Percentiles rank a stretch among this genome's conserved stretches.
Conservation (phyloP, 1,140 invertebrate genomes). For the Penaeus chinensis region DNA sequence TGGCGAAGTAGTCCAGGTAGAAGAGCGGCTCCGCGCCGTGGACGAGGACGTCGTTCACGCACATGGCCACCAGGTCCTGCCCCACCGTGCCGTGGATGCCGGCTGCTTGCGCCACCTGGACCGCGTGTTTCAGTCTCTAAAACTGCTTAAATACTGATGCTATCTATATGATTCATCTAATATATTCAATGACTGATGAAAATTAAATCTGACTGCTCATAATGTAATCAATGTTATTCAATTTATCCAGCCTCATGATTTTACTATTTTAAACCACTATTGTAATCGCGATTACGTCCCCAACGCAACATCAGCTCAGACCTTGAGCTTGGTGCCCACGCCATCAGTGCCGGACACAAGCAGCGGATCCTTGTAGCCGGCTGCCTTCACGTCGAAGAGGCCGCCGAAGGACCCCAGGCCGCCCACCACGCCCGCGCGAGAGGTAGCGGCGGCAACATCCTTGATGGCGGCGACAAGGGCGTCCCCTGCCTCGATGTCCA, state of each 20-base stretch:
- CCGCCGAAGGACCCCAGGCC: conserved; percentile 93
- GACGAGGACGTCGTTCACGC: conserved; percentile 95
- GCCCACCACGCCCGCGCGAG: conserved; percentile 78
- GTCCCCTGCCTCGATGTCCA: conserved; percentile 93
- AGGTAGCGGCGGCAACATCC: conserved; percentile 73
- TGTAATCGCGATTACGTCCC: not conserved
- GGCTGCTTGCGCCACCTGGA: conserved; percentile 83
- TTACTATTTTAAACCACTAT: not conserved
- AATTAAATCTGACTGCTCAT: too few relatives aligned
- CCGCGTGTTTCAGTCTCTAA: conserved; percentile 34
- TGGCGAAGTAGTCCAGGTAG: conserved; percentile 96
- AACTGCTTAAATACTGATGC: too few relatives aligned
- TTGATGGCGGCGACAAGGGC: conserved; percentile 86
- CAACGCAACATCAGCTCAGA: conserved; percentile 66
- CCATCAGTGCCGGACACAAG: conserved; percentile 96
- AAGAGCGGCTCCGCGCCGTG: conserved; percentile 95
- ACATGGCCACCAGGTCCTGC: conserved; percentile 97
- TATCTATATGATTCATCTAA: too few relatives aligned
- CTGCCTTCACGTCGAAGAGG: conserved; percentile 82
- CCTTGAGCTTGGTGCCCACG: conserved; percentile 95
- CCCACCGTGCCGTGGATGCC: conserved; percentile 88
- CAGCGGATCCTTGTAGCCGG: conserved; percentile 80
- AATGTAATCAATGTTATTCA: too few relatives aligned
- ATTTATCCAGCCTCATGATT: not conserved
- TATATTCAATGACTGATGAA: too few relatives aligned